Evolutionary conservation across 2,113 vertebrate species (phyloP), one percentile per base, ranked within the genome.

Genomic region (Danionella cerebrum): DNA sequence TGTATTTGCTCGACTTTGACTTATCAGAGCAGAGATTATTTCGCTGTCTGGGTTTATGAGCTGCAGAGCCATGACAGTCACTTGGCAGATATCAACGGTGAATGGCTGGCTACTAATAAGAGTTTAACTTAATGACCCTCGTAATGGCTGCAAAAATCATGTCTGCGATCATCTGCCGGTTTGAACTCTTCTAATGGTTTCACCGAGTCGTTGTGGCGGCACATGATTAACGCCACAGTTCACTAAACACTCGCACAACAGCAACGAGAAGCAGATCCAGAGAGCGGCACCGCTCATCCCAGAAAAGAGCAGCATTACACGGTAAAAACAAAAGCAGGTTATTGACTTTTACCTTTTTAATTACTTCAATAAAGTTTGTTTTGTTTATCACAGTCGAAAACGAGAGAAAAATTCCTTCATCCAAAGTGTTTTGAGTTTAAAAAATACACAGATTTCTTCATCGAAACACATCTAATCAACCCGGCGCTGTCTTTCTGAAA

Each of bases 61-160:
- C 21, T 54, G 11, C 19, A 39, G 11, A 24, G 60, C 67, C 9
- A 19, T 44, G 36, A 65, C 27, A 58, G 27, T 63, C 53, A 6
- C 7, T 68, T 48, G 18, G 13, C 3, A 52, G 31, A 74, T 74
- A 29, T 60, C 39, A 11, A 54, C 39, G 25, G 41, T 48, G 29
- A 38, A 66, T 66, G 45, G 22, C 16, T 2, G 25, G 8, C 7
- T 48, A 36, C 47, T 67, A 38, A 60, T 12, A 24, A 66, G 18
- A 53, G 52, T 60, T 22, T 36, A 53, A 70, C 22, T 29, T 67
- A 47, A 74, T 36, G 53, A 66, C 12, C 52, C 44, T 35, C 14
- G 6, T 33, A 70, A 63, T 70, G 24, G 36, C 27, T 44, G 21
- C 33, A 63, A 44, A 63, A 51, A 63, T 63, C 57, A 63, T 24